Base-by-base conservation (phyloP, 1,140 invertebrate species). In the Vanessa tameamea region DNA sequence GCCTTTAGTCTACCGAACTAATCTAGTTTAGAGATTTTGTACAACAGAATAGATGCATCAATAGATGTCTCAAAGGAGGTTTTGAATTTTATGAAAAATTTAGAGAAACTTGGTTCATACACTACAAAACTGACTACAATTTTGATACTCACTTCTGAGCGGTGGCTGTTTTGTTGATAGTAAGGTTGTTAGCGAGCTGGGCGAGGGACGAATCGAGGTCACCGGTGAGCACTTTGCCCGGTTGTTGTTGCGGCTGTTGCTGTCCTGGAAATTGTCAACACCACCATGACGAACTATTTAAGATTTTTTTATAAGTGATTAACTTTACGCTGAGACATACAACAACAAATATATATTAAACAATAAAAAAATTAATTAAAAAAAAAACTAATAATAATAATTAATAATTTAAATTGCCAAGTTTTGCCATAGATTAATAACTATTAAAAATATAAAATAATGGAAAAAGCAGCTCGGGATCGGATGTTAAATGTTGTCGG, bases 181-280 rank as follows among this genome's bases (percentile, higher is more conserved):
- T 96, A 69, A 99, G 95, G 94, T 98, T 99, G 92, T 98, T 96
- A 73, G 97, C 98, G 75, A 99, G 93, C 71, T 96, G 96, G 64
- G 97, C 97, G 59, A 99, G 94, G 82, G 97, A 98, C 69, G 97
- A 97, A 90, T 99, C 97, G 83, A 99, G 94, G 93, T 99, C 98
- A 65, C 97, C 97, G 23, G 97, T 98, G 74, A 99, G 94, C 73
- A 98, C 95, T 90, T 96, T 97, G 31, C 95, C 94, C 61, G 92
- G 75, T 63, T 94, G 81, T 74, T 93, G 94, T 61, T 91, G 89
- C 75, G 93, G 94, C 77, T 94, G 94, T 82, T 94, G 94, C 82
- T 94, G 94, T 75, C 89, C 89, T 92, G 83, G 65, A 70, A 73
- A 53, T 37, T 64, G 20, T 51, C 26, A 59, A 11, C 12, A 64